Evolutionary conservation across 2,797 vertebrate species (phyloP).

Genomic region (Spizella passerina): DNA sequence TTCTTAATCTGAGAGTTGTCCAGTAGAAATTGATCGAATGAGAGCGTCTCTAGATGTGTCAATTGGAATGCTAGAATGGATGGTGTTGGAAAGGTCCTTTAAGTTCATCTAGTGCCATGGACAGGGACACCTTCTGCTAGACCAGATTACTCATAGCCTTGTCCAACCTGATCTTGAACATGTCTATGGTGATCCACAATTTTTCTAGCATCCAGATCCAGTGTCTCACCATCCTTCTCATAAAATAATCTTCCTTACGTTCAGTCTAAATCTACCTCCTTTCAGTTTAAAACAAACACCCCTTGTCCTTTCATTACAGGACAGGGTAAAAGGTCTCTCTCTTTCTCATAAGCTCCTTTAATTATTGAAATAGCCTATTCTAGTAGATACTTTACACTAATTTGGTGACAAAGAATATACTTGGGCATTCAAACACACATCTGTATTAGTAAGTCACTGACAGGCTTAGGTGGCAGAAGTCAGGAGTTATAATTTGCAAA

Average conservation of each 20-base stretch:
- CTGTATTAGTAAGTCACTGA: neutral
- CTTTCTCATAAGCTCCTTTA: neutral
- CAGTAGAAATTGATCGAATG: neutral
- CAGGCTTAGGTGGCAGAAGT: neutral
- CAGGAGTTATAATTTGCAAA: neutral
- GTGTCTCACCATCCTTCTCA: neutral
- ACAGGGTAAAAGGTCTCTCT: neutral
- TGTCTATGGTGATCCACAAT: rapidly evolving
- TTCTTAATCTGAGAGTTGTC: neutral
- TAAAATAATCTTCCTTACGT: neutral
- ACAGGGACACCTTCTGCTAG: neutral
- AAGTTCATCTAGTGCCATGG: neutral
- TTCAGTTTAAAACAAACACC: neutral
- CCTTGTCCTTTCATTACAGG: neutral
- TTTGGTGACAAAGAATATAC: neutral
- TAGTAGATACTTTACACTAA: neutral
- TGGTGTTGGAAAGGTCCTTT: neutral
- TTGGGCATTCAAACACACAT: neutral
- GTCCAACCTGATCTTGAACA: neutral
- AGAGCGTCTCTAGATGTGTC: neutral
- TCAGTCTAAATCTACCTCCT: neutral
- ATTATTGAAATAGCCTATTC: neutral
- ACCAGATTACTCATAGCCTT: neutral
- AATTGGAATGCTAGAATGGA: neutral
- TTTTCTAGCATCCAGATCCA: neutral